Evolutionary conservation across 35 echinoderm and acorn worm species (phyloP).

Genomic region (Strongylocentrotus purpuratus): DNA sequence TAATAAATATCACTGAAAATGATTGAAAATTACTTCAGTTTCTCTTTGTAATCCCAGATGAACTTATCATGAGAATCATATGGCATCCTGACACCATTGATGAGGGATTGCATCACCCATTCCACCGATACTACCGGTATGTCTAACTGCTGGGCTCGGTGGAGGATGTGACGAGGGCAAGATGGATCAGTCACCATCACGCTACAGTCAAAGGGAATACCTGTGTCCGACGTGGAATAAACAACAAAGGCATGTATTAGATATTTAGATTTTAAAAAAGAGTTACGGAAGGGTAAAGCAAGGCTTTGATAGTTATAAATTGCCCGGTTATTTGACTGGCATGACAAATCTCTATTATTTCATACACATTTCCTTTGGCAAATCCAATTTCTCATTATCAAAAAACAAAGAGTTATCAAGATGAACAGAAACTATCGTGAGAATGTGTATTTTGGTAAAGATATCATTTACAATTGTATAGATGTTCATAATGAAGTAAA

Average conservation of each 20-base stretch:
- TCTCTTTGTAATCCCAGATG: conserved; percentile 66
- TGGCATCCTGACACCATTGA: conserved; percentile 65
- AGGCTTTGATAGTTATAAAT: too few species aligned
- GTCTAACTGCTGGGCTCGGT: conserved; percentile 48
- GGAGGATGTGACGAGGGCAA: conserved; percentile 73
- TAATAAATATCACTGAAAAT: neutral
- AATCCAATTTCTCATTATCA: too few species aligned
- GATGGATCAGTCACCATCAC: conserved; percentile 83
- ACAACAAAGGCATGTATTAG: neutral
- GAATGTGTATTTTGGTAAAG: too few species aligned
- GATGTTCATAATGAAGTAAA: too few species aligned
- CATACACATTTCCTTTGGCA: too few species aligned
- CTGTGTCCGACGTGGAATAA: conserved; percentile 48
- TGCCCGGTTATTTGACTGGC: too few species aligned
- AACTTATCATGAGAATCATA: conserved; percentile 69
- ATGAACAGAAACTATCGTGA: too few species aligned
- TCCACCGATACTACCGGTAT: conserved; percentile 81
- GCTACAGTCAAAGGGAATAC: conserved; percentile 65
- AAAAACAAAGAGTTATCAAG: too few species aligned
- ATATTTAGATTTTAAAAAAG: neutral
- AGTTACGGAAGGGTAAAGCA: too few species aligned
- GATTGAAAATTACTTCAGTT: neutral
- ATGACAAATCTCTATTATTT: too few species aligned
- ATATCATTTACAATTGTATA: too few species aligned
- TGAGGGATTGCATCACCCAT: conserved; percentile 91